phyloP scores from a whole-genome alignment of 2,113 vertebrate species.

The Lagopus leucura region DNA sequence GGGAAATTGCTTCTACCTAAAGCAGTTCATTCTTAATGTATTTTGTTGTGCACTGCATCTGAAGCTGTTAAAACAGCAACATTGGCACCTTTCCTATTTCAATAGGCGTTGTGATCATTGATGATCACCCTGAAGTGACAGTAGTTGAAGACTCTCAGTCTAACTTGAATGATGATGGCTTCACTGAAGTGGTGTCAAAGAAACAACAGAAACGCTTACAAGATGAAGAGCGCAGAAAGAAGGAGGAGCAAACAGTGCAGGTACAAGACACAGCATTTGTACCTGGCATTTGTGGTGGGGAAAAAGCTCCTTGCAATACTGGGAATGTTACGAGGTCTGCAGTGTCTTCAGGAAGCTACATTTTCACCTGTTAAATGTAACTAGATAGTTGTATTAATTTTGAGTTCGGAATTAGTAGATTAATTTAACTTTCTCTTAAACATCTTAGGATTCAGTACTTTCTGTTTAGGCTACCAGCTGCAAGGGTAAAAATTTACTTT shows the following conservation, averaged over 20 bases:
- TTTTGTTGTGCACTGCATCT: neutral
- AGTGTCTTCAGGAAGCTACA: neutral
- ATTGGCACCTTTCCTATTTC: conserved; percentile 34
- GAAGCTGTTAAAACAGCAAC: conserved; percentile 48
- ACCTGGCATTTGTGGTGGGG: neutral
- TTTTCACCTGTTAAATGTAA: neutral
- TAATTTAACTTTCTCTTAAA: neutral
- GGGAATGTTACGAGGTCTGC: neutral
- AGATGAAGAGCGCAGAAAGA: conserved; percentile 96
- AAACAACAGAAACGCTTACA: conserved; percentile 98
- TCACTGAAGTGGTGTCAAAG: conserved; percentile 98
- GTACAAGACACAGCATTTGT: conserved; percentile 65
- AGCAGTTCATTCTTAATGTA: neutral
- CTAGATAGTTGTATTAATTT: neutral
- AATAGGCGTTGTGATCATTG: conserved; percentile 97
- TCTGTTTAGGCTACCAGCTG: neutral
- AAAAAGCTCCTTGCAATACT: neutral
- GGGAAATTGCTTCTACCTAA: neutral
- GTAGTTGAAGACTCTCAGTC: conserved; percentile 95
- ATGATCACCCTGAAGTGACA: conserved; percentile 99
- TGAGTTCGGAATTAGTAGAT: neutral
- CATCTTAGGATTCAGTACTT: neutral
- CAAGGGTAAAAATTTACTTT: neutral
- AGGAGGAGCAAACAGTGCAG: conserved; percentile 95
- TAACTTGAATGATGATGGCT: conserved; percentile 93